Evolutionary conservation across 2,888 invertebrate genomes (phyloP), one percentile per base, ranked within the genome.

Genomic region (Eledone cirrhosa): DNA sequence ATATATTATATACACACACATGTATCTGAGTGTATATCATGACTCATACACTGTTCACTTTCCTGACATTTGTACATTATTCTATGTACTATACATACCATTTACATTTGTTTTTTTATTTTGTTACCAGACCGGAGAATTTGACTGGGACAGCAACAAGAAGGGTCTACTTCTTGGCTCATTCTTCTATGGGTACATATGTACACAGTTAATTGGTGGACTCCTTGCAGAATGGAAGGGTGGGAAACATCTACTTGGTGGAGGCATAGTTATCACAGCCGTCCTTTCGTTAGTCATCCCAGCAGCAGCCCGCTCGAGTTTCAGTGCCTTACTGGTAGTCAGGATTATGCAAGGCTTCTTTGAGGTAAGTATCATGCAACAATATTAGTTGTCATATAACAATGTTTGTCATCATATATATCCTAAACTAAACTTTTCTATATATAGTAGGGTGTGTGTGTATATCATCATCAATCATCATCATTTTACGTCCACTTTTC

Each of bases 221-320:
- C 88, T 86, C 86, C 88, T 96, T 47, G 95, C 96, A 0, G 96
- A 96, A 86, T 93, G 93, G 84, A 95, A 95, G 84, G 96, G 96
- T 22, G 97, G 95, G n/a, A 96, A 96, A 90, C 94, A 95, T 91
- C 94, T 95, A 0, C 92, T 96, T 27, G 95, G 95, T 0, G 91
- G 95, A 80, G 96, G 96, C 69, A 94, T 96, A 22, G 91, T 96
- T 1, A 94, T 94, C 22, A 96, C 96, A 0, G 95, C 95, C 0
- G 89, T 96, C 14, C 94, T 96, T 85, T 96, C 96, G 0, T 87
- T 96, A 1, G 86, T 96, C 7, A 96, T 96, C 0, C 97, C 97
- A 0, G 87, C 94, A 84, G 93, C 94, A 7, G 95, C 96, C 1
- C 92, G 94, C 76, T 89, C 93, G n/a, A 94, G 95, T 19, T 93